Evolutionary conservation across 2,888 invertebrate species (phyloP), one percentile per base, ranked within the genome.

Genomic region (Lepidocyrtinus sp.): DNA sequence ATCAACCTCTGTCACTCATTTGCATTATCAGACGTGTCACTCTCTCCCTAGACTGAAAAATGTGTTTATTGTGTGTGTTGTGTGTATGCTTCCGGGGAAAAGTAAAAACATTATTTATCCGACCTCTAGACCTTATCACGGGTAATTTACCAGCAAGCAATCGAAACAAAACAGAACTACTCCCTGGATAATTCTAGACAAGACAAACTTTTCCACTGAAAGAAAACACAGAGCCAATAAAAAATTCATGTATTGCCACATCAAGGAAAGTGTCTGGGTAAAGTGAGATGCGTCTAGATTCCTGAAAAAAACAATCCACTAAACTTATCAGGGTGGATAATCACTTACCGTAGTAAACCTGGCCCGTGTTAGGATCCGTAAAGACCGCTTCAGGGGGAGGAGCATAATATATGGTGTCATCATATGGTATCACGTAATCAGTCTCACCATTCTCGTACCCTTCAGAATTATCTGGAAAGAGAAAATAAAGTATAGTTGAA

Each of bases 391-490:
- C 84, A 82, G 84, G 82, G 77, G 85, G 83, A 75, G 82, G 80
- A 76, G 82, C 83, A 71, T 85, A 85, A 75, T 85, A 86, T 27
- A 84, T 75, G 59, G 84, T 84, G 79, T 85, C 84, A 64, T 86
- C 85, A 81, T 85, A 84, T 69, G 85, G 83, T 75, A 82, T 82
- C 82, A 84, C 85, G 82, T 84, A 84, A 82, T 86, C 86, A 86
- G 86, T 85, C 85, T 86, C 86, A 74, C 85, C 86, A 81, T 86
- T 86, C 84, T 86, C 86, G 82, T 85, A 86, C 77, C 86, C 86
- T 85, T 86, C 86, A 65, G 86, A 86, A 74, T 85, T 85, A 81
- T 86, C 86, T 86, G 82, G 9, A 83, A 82, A 69, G 22, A 24
- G 75, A 22, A 84, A 73, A 71, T 65, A 36, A 55, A 69, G 12